A percentile compares a stretch with the other conserved stretches of the same genome.
These are phyloP conservation scores for Epizoanthus stellaris DNA, from an alignment of 92 coral and sea anemone genomes.

Conservation along the genomic window DNA sequence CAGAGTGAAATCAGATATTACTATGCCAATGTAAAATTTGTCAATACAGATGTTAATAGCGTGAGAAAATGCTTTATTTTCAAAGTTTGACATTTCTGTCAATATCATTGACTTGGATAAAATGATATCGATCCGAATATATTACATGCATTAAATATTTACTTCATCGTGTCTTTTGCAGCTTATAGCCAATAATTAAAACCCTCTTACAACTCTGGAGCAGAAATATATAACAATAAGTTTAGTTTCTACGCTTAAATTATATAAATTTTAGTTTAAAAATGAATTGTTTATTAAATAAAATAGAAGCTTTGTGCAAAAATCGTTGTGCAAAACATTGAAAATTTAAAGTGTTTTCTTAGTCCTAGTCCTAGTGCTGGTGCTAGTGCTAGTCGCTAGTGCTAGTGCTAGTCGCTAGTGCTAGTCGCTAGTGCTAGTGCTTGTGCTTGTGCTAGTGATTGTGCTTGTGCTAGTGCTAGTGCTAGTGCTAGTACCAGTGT, in stretches of 20 bases:
- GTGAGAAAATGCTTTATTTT: not conserved
- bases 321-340: too few relatives aligned
- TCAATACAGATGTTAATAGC: not conserved
- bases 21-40: too few relatives aligned
- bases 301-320: too few relatives aligned
- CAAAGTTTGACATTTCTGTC: not conserved
- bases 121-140: not conserved
- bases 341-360: not conserved
- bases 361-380: not conserved
- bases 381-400: too few relatives aligned
- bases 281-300: too few relatives aligned
- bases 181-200: not conserved
- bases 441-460: not conserved
- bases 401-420: not conserved
- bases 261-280: too few relatives aligned
- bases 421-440: not conserved
- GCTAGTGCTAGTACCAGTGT: not conserved
- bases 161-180: too few relatives aligned
- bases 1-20: not conserved
- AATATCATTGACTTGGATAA: not conserved
- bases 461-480: too few relatives aligned
- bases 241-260: too few relatives aligned
- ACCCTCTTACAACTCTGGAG: not conserved
- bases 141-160: not conserved
- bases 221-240: not conserved